phyloP scores from a whole-genome alignment of 1,140 invertebrate genomes.

The Aphaenogaster ashmeadi region DNA sequence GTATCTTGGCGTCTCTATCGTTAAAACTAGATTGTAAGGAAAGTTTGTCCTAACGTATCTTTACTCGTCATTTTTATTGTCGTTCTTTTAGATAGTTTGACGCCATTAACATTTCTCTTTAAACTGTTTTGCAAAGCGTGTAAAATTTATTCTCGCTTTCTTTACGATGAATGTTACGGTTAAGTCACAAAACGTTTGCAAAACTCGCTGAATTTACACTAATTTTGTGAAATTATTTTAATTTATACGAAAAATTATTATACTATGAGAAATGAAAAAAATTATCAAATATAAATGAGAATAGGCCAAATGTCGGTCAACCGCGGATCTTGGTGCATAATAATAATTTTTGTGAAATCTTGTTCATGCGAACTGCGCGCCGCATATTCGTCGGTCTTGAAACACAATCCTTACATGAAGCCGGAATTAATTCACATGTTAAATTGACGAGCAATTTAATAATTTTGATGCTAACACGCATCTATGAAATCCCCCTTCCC shows the following conservation, averaged over 20 bases:
- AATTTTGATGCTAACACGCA: no score
- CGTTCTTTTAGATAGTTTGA: slow-evolving; percentile 35
- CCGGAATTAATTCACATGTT: no score
- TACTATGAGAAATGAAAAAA: not conserved
- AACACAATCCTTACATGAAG: no score
- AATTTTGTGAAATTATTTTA: not conserved
- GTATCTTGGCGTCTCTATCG: not conserved
- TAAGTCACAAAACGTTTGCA: not conserved
- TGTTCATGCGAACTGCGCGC: no score
- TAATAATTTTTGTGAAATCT: no score
- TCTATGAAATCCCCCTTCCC: no score
- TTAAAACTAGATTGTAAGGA: not conserved
- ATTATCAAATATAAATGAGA: not conserved
- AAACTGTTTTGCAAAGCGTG: not conserved
- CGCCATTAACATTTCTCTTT: not conserved
- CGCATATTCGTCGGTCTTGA: no score
- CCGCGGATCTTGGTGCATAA: no score
- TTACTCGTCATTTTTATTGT: not conserved
- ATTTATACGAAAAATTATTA: not conserved
- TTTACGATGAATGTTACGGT: not conserved
- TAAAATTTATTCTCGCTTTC: not conserved
- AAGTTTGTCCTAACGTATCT: not conserved
- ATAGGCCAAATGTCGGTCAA: no score
- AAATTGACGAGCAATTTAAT: no score
- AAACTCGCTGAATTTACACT: not conserved